Evolutionary conservation across 92 coral and sea anemone genomes (phyloP).

Genomic region (Parazoanthus atlanticus): DNA sequence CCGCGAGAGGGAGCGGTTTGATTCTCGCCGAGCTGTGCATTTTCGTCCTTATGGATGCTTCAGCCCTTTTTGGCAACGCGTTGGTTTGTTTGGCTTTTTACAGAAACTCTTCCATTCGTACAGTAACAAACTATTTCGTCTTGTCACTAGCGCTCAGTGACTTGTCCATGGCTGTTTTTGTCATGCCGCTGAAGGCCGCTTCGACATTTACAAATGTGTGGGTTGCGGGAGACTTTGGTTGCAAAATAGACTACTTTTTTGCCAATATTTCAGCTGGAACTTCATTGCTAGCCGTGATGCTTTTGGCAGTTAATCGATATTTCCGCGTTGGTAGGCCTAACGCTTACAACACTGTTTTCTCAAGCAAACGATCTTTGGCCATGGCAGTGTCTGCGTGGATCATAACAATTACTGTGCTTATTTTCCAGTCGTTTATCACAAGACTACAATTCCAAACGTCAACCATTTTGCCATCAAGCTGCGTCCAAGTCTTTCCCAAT

Average conservation of each 20-base stretch:
- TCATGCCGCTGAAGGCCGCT: constrained; percentile 20
- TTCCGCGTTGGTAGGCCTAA: constrained; percentile 25
- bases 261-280: constrained; percentile 9
- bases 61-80: not conserved
- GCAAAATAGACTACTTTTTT: constrained; percentile 14
- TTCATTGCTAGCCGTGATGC: constrained; percentile 26
- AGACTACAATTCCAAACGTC: constrained; percentile 12
- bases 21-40: constrained; percentile 10
- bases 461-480: not conserved
- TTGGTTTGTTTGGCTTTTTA: constrained; percentile 22
- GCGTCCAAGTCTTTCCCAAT: not conserved
- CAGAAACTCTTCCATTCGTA: constrained; percentile 21
- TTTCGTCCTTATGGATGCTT: not conserved
- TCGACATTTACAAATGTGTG: constrained; percentile 3
- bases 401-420: not conserved
- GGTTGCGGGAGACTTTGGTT: constrained; percentile 9
- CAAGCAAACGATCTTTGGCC: not conserved
- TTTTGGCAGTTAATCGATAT: constrained; percentile 28
- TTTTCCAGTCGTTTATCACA: not conserved
- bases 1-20: not conserved
- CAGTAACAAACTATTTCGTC: constrained; percentile 19
- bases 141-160: constrained; percentile 28
- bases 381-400: constrained; percentile 15
- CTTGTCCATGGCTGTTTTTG: constrained; percentile 22
- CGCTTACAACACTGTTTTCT: not conserved